Evolutionary conservation across 2,888 invertebrate species (phyloP).

Genomic region (Heliconius ismenius): DNA sequence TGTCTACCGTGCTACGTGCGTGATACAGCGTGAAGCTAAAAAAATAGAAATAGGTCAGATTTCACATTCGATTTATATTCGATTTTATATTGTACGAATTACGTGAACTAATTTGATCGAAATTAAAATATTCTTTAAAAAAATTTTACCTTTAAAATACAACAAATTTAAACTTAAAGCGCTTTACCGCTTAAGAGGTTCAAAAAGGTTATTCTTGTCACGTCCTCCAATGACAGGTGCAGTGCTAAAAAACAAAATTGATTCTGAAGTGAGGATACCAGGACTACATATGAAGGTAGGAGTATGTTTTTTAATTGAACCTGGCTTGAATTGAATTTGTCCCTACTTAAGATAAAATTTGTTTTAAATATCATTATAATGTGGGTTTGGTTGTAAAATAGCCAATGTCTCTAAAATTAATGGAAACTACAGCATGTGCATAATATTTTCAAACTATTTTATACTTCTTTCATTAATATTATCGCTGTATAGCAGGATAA

Average conservation of each 20-base stretch:
- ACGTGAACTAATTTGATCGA: not conserved
- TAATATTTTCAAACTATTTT: no score
- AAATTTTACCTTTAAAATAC: not conserved
- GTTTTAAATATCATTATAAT: no score
- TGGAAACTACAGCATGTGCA: no score
- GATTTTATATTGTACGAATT: no score
- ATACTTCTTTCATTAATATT: not conserved
- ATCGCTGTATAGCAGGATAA: not conserved
- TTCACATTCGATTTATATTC: no score
- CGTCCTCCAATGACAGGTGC: slow-evolving; percentile 46
- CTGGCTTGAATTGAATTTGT: not conserved
- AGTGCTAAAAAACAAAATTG: slow-evolving; percentile 48
- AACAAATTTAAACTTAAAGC: not conserved
- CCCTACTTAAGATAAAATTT: not conserved
- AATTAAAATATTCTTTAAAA: not conserved
- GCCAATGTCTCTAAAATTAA: no score
- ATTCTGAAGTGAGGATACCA: slow-evolving; percentile 36
- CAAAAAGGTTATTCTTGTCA: slow-evolving; percentile 41
- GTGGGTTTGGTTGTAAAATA: no score
- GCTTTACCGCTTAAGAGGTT: slow-evolving; percentile 13
- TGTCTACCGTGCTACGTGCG: no score
- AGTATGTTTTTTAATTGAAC: not conserved
- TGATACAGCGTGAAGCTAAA: not conserved
- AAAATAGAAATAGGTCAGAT: not conserved
- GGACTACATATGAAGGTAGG: slow-evolving; percentile 3